Percentiles rank a stretch among this genome's conserved stretches.
These are phyloP conservation scores for Falcaria lacertinaria DNA, from an alignment of 2,888 invertebrate species.

Conservation along the genomic window DNA sequence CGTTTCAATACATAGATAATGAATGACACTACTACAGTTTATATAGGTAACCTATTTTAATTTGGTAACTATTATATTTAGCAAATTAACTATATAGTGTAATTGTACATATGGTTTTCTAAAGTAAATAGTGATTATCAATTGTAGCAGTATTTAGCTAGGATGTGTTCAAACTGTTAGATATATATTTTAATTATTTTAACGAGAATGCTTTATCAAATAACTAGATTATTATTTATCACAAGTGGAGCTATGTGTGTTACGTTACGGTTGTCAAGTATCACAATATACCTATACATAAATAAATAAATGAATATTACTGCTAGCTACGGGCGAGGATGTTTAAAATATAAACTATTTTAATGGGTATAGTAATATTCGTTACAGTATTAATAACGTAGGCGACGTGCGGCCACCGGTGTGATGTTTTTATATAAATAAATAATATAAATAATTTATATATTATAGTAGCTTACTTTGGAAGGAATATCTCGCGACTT, in stretches of 20 bases:
- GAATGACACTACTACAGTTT: conserved; percentile 27
- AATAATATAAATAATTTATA: conserved; percentile 13
- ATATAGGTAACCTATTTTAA: conserved; percentile 52
- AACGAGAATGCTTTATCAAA: conserved; percentile 64
- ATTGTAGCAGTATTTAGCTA: conserved; percentile 73
- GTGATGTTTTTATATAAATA: conserved; percentile 30
- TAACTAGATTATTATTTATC: conserved; percentile 65
- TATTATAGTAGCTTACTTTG: conserved; percentile 4
- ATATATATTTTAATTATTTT: conserved; percentile 52
- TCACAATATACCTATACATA: conserved; percentile 33
- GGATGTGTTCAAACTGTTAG: conserved; percentile 73
- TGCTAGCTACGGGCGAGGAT: conserved; percentile 11
- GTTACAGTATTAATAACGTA: conserved; percentile 59
- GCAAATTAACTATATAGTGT: conserved; percentile 57
- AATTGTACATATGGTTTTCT: conserved; percentile 54
- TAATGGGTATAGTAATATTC: conserved; percentile 29
- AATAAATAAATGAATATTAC: too few species aligned
- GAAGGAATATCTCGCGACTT: conserved; percentile 1
- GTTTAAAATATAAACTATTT: background rate
- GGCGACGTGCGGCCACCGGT: conserved; percentile 40
- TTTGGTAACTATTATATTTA: conserved; percentile 45
- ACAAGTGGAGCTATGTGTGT: conserved; percentile 29
- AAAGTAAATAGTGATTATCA: conserved; percentile 60
- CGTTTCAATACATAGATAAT: conserved; percentile 35
- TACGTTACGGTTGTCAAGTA: conserved; percentile 37